Base-by-base conservation (phyloP, 2,113 vertebrate genomes). In the Verasper variegatus region DNA sequence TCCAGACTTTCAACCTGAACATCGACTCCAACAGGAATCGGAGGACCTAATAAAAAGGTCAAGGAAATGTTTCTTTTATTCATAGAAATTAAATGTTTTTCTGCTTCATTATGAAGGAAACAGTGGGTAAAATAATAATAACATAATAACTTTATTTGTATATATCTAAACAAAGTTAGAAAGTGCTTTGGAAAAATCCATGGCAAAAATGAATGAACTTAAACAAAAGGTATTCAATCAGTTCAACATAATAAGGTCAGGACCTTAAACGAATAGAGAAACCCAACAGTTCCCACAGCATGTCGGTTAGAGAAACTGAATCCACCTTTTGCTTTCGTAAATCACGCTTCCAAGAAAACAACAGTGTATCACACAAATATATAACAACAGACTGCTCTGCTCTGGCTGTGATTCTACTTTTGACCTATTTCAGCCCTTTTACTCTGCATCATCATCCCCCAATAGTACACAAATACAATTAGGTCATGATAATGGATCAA, bases 1-100 rank as follows among this genome's bases (percentile, higher is more conserved):
- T 95, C 95, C 47, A 95, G 91, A 78, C 95, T 95, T 84, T 95
- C 95, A 60, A 95, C 94, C 84, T 95, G 95, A 82, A 95, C 95
- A 78, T 95, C 95, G 1, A 95, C 94, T 52, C 95, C 95, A 26
- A 95, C 95, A 52, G 95, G 95, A 81, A 95, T 95, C 1, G 95
- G 94, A 71, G 95, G 95, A 56, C 95, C 95, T 95, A 65, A 59
- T 81, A 82, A 27, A 71, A 78, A 11, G 10, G 15, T 24, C 45
- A n/a, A n/a, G n/a, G 47, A 18, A 51, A 18, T 51, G 17, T 65
- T 37, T 23, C 61, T 52, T 56, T 64, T 51, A 14, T 52, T 26
- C 54, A 18, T 23, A 35, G 24, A 57, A 7, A 23, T n/a, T 15
- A n/a, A 2, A 0, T 59, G 37, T 4, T 60, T 51, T 45, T 35